Conservation (phyloP, 2,888 invertebrate species). For the Hirtodrosophila histrioides region DNA sequence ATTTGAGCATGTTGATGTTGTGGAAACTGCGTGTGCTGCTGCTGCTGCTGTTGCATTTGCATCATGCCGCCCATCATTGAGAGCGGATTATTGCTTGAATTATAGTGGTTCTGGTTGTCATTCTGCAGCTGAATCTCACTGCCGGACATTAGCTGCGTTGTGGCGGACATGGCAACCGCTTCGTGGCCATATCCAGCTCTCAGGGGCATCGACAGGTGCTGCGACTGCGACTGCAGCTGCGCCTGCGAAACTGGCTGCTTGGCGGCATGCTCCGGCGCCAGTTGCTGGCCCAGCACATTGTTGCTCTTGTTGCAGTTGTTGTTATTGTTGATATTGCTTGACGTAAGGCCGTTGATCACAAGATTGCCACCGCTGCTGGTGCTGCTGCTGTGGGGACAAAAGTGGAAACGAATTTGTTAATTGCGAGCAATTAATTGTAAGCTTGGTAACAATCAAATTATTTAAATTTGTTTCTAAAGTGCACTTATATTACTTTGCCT, state of each 20-base stretch:
- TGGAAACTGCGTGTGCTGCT: conserved; percentile 36
- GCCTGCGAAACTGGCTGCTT: conserved; percentile 39
- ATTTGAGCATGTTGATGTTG: conserved; percentile 53
- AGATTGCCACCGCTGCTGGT: conserved; percentile 71
- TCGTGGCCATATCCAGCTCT: conserved; percentile 42
- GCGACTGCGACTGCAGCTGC: conserved; percentile 29
- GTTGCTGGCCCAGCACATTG: conserved; percentile 53
- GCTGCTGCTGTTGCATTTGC: conserved; percentile 68
- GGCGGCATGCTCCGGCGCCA: conserved; percentile 40
- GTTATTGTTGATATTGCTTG: conserved; percentile 77
- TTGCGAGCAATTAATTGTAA: too few species aligned
- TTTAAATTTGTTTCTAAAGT: too few species aligned
- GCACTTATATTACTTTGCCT: too few species aligned
- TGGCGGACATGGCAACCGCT: conserved; percentile 48
- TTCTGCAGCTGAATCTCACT: conserved; percentile 60
- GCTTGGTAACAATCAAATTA: too few species aligned
- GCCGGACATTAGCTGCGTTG: conserved; percentile 47
- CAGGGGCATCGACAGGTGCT: conserved; percentile 41
- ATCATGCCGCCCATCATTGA: conserved; percentile 82
- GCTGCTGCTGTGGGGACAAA: conserved; percentile 41
- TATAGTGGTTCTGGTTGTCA: conserved; percentile 71
- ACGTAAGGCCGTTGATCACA: conserved; percentile 81
- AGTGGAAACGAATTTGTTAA: background rate
- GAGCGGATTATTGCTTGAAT: conserved; percentile 74
- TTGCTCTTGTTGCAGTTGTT: conserved; percentile 54